Evolutionary conservation across 2,888 invertebrate species (phyloP).

Genomic region (Phyllotreta striolata): DNA sequence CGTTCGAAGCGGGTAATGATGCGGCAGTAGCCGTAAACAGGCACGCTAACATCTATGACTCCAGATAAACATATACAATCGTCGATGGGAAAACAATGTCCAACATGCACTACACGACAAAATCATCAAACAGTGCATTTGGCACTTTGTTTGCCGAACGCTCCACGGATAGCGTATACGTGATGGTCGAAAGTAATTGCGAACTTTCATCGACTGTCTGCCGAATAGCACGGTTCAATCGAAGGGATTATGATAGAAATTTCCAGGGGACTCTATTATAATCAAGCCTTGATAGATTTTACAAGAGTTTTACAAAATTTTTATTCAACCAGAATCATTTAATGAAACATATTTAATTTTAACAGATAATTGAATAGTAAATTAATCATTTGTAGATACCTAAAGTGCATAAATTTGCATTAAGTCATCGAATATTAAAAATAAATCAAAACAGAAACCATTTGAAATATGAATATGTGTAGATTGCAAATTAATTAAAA

Average conservation of each 20-base stretch:
- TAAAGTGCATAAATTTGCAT: too few relatives aligned
- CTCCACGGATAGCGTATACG: constrained; percentile 47
- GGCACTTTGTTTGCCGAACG: constrained; percentile 51
- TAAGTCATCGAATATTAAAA: too few relatives aligned
- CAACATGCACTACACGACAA: constrained; percentile 49
- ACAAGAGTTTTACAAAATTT: too few relatives aligned
- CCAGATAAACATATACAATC: constrained; percentile 47
- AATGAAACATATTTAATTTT: too few relatives aligned
- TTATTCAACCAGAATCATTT: too few relatives aligned
- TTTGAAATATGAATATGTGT: not conserved
- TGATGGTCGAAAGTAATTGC: constrained; percentile 42
- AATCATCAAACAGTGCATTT: constrained; percentile 53
- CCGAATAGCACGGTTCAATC: constrained; percentile 6
- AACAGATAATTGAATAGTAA: too few relatives aligned
- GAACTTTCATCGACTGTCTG: constrained; percentile 26
- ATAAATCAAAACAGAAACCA: not conserved
- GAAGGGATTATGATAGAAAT: not conserved
- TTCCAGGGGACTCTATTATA: not conserved
- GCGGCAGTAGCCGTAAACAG: constrained; percentile 39
- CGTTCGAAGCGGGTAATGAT: constrained; percentile 34
- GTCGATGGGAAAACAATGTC: constrained; percentile 51
- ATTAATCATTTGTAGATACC: too few relatives aligned
- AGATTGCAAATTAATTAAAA: not conserved
- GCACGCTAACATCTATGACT: constrained; percentile 37
- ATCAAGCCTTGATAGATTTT: too few relatives aligned